Evolutionary conservation across 2,888 invertebrate genomes (phyloP).

Genomic region (Blastobasis adustella): DNA sequence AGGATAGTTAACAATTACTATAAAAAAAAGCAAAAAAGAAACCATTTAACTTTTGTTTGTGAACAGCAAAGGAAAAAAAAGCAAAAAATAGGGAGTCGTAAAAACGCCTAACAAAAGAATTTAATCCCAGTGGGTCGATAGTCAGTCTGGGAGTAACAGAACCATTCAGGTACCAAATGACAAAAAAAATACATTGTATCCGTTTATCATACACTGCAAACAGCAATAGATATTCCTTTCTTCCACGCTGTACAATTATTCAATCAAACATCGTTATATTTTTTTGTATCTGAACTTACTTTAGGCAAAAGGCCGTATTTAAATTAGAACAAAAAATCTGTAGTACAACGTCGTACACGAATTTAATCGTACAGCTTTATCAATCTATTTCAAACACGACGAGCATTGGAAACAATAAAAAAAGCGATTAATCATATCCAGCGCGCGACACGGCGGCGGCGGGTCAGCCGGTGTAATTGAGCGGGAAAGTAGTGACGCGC

Average conservation of each 20-base stretch:
- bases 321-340: background rate
- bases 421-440: constrained; percentile 4
- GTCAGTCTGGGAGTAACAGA: no score
- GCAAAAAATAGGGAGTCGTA: constrained; percentile 11
- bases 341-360: no score
- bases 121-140: constrained; percentile 19
- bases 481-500: constrained; percentile 44
- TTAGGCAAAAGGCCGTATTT: no score
- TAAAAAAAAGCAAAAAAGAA: constrained; percentile 14
- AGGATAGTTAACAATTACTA: constrained; percentile 16
- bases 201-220: no score
- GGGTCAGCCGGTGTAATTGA: constrained; percentile 35
- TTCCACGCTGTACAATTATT: no score
- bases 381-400: background rate
- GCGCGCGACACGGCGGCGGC: constrained; percentile 4
- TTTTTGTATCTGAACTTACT: no score
- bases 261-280: no score
- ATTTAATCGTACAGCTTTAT: no score
- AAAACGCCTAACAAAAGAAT: constrained; percentile 31
- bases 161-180: no score
- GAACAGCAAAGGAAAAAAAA: constrained; percentile 23
- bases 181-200: no score
- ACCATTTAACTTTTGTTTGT: constrained; percentile 3
- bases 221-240: no score
- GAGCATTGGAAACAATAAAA: background rate